Base-by-base conservation (phyloP, 2,113 vertebrate genomes). In the Mesitornis unicolor region DNA sequence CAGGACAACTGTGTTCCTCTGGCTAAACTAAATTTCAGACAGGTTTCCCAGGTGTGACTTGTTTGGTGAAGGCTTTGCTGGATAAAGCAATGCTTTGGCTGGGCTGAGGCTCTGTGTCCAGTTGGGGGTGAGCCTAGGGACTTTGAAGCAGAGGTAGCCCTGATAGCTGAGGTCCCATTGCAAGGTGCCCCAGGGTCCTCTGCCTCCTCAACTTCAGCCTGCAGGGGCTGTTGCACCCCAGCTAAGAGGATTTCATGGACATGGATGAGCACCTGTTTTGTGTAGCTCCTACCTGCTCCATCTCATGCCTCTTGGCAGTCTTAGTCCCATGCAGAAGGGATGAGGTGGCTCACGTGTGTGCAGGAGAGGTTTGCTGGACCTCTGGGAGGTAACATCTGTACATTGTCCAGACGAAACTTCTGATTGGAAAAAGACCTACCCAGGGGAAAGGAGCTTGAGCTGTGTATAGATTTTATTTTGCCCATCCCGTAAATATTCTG, bases 401-500 rank as follows among this genome's bases (percentile, higher is more conserved):
- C 22, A 10, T 43, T 33, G 18, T 48, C 50, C 54, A 26, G 12
- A 22, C 4, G 64, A 18, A 69, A 11, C 9, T 74, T 53, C 38
- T 54, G 56, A 4, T 1, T n/a, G 13, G 59, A 7, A 40, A 60
- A 74, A 69, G n/a, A 36, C 9, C 43, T 31, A 13, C 51, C 43
- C 36, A 56, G 43, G 57, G 10, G 21, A 47, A 53, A 78, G 51
- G 87, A 54, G 17, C 47, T 31, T 51, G 69, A 64, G 64, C 68
- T 89, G 24, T 87, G 86, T 19, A 36, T 16, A 54, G 48, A 8
- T 15, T 31, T 47, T 21, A 21, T 69, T 65, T 56, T 29, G 35
- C 17, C 14, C n/a, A 47, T 50, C 18, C 86, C 68, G 56, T 92
- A 84, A 92, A 91, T 88, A 94, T 38, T 64, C 87, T 82, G 80